Percentiles rank a stretch among this genome's conserved stretches.
These are phyloP conservation scores for Daphoenositta chrysoptera DNA, from an alignment of 2,113 vertebrate species.

Conservation along the genomic window DNA sequence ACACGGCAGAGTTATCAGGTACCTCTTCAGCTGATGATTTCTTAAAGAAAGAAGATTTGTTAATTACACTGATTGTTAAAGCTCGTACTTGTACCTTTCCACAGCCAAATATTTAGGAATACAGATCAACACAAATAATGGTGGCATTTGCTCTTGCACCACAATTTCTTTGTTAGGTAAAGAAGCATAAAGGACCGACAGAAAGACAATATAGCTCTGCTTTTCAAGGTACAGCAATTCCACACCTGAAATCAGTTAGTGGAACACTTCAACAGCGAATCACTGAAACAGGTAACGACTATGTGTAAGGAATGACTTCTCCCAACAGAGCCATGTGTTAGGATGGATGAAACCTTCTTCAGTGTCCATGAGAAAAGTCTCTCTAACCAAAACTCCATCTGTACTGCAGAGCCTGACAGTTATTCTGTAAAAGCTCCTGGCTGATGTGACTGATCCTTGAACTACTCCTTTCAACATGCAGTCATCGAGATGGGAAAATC, in stretches of 20 bases:
- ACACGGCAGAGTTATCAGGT: slow-evolving; percentile 59
- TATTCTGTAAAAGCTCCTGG: not conserved
- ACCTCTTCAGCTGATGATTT: slow-evolving; percentile 68
- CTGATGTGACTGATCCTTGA: not conserved
- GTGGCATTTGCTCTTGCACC: not conserved
- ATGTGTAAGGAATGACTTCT: not conserved
- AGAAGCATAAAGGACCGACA: not conserved
- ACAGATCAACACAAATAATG: not conserved
- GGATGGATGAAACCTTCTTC: not conserved
- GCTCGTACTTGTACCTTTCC: not conserved
- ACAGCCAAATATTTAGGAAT: not conserved
- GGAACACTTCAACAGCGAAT: not conserved
- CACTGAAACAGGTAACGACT: not conserved
- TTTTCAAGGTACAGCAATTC: not conserved
- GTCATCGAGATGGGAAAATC: not conserved
- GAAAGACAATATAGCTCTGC: not conserved
- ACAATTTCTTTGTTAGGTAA: not conserved
- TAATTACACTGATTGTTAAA: not conserved
- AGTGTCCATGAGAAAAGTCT: not conserved
- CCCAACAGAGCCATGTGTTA: not conserved
- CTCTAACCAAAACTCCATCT: not conserved
- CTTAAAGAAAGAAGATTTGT: slow-evolving; percentile 53
- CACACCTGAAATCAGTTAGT: not conserved
- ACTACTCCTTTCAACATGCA: not conserved
- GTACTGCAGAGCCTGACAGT: not conserved